Conservation (phyloP, 2,888 invertebrate species). For the Dichetophora obliterata region DNA sequence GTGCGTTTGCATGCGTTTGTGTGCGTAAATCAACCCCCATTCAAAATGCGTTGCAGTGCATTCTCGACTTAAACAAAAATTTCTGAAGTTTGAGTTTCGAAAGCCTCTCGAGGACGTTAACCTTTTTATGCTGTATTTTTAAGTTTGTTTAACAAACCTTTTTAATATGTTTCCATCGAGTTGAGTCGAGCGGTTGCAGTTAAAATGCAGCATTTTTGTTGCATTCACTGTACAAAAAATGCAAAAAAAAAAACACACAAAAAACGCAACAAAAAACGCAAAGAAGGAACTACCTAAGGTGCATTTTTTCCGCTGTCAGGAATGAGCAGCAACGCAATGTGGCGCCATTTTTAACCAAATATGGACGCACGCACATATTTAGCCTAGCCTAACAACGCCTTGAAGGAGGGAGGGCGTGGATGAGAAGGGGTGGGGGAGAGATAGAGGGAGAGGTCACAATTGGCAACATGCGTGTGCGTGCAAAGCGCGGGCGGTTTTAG, state of each 20-base stretch:
- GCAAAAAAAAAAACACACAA: background rate
- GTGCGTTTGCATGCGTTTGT: background rate
- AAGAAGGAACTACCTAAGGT: conserved; percentile 3
- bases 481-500: background rate
- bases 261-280: background rate
- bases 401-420: background rate
- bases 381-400: conserved; percentile 46
- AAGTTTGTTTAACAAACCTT: conserved; percentile 38
- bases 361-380: conserved; percentile 51
- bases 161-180: conserved; percentile 30
- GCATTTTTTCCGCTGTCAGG: conserved; percentile 25
- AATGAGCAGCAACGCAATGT: conserved; percentile 37
- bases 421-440: background rate
- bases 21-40: conserved; percentile 34
- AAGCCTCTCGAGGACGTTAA: conserved; percentile 67
- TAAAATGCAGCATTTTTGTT: too few species aligned
- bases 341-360: conserved; percentile 52
- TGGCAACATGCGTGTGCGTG: conserved; percentile 1
- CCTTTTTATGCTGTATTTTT: conserved; percentile 58
- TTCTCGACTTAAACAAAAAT: conserved; percentile 26
- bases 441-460: background rate
- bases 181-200: conserved; percentile 1
- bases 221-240: too few species aligned
- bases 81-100: conserved; percentile 57
- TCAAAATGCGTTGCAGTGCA: conserved; percentile 29